Evolutionary conservation across 2,888 invertebrate species (phyloP), one percentile per base, ranked within the genome.

Genomic region (Euplexia lucipara): DNA sequence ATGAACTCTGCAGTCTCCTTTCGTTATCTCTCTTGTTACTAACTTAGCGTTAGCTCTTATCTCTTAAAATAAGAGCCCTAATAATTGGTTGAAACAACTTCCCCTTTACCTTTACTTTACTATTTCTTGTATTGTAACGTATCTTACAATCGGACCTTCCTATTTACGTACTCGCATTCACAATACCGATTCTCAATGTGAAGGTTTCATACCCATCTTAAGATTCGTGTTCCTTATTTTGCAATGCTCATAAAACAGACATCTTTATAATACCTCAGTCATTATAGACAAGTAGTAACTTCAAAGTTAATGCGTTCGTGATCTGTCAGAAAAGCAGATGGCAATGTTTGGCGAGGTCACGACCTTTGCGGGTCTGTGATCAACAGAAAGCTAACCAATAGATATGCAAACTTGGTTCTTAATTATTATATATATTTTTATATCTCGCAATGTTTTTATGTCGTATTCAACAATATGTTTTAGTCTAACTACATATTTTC

Each of bases 291-390:
- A 51, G 39, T 30, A 53, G 70, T 56, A 35, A 20, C 67, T 45
- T 58, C 47, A 53, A 67, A 30, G 14, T 22, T 49, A 61, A 53
- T 70, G 53, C 63, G 35, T 58, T 72, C 71, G 72, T 76, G 72
- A 72, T 76, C 57, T 62, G 71, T 63, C 77, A 76, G 57, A 44
- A 58, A 76, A 63, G 77, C 62, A 75, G 72, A 76, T 72, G 72
- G 77, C 77, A 70, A 57, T 53, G 71, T 42, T 54, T 42, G 14
- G 32, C 52, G 48, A 76, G 77, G 72, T 70, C 77, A 22, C 45
- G 77, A 63, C 72, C 72, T 70, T 70, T 70, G 8, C 9, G 10
- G 37, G 42, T 30, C 51, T 54, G 18, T 51, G 56, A 60, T 42
- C 48, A 57, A 45, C 70, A 26, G 32, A 51, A 72, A 70, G 48